Conservation (phyloP, 2,797 vertebrate genomes). For the Chiloscyllium punctatum region DNA sequence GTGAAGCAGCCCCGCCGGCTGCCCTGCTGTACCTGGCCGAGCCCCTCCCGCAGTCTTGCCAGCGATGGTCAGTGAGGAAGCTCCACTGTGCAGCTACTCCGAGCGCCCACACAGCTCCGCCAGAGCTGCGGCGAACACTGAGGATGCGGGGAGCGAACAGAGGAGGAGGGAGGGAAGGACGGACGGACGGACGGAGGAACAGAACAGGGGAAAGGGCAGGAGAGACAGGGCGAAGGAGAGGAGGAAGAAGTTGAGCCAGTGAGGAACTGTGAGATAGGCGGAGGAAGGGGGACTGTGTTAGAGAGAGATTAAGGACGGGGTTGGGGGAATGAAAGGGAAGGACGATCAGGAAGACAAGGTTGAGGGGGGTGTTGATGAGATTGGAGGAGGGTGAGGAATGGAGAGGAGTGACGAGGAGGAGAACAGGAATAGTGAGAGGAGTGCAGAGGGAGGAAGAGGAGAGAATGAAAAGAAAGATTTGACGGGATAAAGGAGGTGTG, state of each 20-base stretch:
- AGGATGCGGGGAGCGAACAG: background rate
- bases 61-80: background rate
- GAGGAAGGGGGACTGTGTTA: background rate
- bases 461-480: rapidly evolving
- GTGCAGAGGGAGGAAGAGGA: background rate
- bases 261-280: background rate
- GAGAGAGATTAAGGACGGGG: background rate
- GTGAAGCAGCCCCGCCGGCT: background rate
- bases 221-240: background rate
- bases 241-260: background rate
- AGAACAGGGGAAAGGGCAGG: background rate
- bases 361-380: too few relatives aligned
- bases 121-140: background rate
- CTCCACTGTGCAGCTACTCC: too few relatives aligned
- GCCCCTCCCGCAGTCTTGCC: background rate
- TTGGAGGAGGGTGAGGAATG: background rate
- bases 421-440: background rate
- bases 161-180: background rate
- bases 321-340: background rate
- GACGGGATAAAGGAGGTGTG: background rate
- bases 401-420: background rate
- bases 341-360: background rate
- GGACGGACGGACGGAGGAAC: background rate
- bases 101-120: background rate
- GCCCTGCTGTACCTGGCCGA: background rate